Evolutionary conservation across 2,888 invertebrate genomes (phyloP).

Genomic region (Pyrochroa serraticornis): DNA sequence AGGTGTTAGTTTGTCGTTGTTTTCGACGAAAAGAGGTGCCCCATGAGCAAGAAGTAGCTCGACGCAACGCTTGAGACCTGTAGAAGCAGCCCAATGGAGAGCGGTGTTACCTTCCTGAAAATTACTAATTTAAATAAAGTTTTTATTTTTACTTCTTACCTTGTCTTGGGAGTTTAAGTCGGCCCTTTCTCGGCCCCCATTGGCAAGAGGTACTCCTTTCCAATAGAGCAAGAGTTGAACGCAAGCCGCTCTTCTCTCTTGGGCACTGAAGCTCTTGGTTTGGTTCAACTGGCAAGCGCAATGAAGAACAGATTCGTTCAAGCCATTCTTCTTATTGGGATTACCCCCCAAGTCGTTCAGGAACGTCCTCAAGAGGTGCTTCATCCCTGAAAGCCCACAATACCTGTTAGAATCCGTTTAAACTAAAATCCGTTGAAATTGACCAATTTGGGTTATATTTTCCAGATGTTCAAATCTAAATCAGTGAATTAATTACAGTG

Average conservation of each 20-base stretch:
- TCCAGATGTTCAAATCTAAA: no score
- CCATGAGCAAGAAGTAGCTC: constrained; percentile 66
- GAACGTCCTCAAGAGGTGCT: constrained; percentile 68
- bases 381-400: constrained; percentile 54
- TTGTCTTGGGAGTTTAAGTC: constrained; percentile 66
- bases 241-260: constrained; percentile 66
- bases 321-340: constrained; percentile 70
- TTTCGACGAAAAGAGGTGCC: constrained; percentile 67
- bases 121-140: neutral
- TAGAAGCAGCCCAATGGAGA: constrained; percentile 69
- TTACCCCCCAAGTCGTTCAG: constrained; percentile 69
- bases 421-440: no score
- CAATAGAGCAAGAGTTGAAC: constrained; percentile 68
- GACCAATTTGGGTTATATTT: no score
- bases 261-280: constrained; percentile 61
- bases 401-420: neutral
- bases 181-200: constrained; percentile 64
- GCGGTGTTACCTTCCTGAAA: constrained; percentile 68
- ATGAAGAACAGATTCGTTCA: constrained; percentile 69
- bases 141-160: constrained; percentile 48
- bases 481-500: no score
- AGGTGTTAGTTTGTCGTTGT: constrained; percentile 67
- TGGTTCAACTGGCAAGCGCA: constrained; percentile 63
- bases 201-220: constrained; percentile 62
- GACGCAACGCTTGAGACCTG: constrained; percentile 67